Evolutionary conservation across 1,140 invertebrate genomes (phyloP), one percentile per base, ranked within the genome.

Genomic region (Micrasema minimum): DNA sequence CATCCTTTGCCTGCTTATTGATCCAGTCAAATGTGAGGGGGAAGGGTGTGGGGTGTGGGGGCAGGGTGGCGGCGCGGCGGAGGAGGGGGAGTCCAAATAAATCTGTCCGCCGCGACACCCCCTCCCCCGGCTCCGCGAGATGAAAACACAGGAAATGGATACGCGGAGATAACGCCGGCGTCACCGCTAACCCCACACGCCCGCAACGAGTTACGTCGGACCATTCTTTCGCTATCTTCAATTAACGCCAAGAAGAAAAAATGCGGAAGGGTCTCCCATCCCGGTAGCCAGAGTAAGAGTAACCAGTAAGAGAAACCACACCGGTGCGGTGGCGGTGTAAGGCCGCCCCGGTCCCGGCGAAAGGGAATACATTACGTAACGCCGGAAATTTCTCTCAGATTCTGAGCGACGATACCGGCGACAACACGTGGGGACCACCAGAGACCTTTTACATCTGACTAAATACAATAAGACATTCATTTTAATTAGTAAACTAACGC

Each of bases 1-100:
- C 83, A 85, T 85, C 83, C 83, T 85, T 85, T 85, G 83, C 83
- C 83, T 84, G 83, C 83, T 85, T 83, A 82, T 83, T 84, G 82
- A 83, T 82, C 81, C 85, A 85, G 83, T 83, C 80, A 84, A 83
- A 83, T 82, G 81, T 81, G 81, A 82, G 82, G 82, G 85, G 81
- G 82, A 82, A 31, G 31, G 64, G 69, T 53, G 68, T 43, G 66
- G 31, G 37, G 73, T 66, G 62, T 66, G 73, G 65, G 51, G 76
- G 79, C 75, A 78, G 72, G 78, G 79, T 78, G 77, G 74, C 80
- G 79, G 76, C 77, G 80, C 78, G 75, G 79, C 78, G 79, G 26
- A 48, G 62, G 65, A 53, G 62, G 80, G 78, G 81, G 81, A 82
- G 83, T 83, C 83, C 83, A 83, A 85, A 85, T 85, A 82, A 82